phyloP scores from a whole-genome alignment of 2,797 vertebrate genomes.

The Cygnus olor region DNA sequence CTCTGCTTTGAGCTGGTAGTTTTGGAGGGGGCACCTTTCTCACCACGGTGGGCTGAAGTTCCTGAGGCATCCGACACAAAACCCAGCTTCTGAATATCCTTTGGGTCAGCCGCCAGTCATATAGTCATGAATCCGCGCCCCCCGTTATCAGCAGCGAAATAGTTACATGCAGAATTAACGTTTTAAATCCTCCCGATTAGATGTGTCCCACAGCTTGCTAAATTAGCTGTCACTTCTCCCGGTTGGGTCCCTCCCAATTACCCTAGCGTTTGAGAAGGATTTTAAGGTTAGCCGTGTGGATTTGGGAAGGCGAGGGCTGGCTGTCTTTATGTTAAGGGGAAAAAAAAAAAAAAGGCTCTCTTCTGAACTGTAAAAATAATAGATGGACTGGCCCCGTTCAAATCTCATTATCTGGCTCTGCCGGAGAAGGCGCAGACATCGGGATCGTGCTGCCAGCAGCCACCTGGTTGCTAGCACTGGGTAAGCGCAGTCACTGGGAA shows the following conservation, averaged over 20 bases:
- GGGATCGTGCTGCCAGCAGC: neutral
- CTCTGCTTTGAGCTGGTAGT: accelerated
- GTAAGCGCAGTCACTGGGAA: neutral
- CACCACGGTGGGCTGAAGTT: neutral
- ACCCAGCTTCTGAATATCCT: accelerated
- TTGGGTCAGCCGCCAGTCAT: neutral
- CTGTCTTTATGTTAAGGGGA: neutral
- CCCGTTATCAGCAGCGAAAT: neutral
- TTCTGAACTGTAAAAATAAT: neutral
- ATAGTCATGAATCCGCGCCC: neutral
- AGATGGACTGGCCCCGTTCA: neutral
- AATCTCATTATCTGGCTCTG: neutral
- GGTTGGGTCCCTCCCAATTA: neutral
- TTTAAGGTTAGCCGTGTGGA: neutral
- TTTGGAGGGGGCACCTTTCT: neutral
- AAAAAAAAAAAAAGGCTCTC: accelerated
- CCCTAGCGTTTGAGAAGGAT: neutral
- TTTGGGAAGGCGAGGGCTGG: neutral
- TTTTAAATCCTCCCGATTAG: neutral
- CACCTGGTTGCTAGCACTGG: conserved; percentile 12
- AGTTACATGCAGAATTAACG: neutral
- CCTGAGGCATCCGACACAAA: neutral
- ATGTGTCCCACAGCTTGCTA: accelerated
- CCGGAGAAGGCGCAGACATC: neutral
- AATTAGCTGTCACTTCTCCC: neutral